Percentiles rank a stretch among this genome's conserved stretches.
Conservation (phyloP, 2,888 invertebrate species). For the Sinohyriopsis cumingii region DNA sequence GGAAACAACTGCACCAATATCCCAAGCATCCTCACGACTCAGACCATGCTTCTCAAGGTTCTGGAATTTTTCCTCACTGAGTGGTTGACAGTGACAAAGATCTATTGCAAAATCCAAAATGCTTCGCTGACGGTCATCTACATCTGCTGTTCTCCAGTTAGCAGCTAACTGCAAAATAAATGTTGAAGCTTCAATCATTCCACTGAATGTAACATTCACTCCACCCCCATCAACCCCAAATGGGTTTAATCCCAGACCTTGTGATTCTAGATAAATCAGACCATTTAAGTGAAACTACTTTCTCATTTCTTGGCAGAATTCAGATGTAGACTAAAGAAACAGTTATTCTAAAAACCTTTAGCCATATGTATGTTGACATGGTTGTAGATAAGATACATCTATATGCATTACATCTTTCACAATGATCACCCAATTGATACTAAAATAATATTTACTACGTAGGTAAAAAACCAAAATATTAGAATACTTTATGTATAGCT, state of each 20-base stretch:
- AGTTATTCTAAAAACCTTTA: too few species aligned
- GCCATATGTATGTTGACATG: too few species aligned
- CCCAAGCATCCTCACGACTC: slow-evolving; percentile 62
- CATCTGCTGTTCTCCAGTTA: slow-evolving; percentile 56
- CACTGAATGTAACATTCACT: neutral
- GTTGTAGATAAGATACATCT: too few species aligned
- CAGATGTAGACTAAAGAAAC: too few species aligned
- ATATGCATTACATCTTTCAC: too few species aligned
- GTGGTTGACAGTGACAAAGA: slow-evolving; percentile 48
- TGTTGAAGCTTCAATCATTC: neutral
- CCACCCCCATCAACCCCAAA: neutral
- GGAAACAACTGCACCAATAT: slow-evolving; percentile 60
- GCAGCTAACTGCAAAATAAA: slow-evolving; percentile 50
- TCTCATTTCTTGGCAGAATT: too few species aligned
- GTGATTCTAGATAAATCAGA: too few species aligned
- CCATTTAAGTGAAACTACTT: too few species aligned
- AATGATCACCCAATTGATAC: too few species aligned
- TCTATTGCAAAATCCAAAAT: slow-evolving; percentile 61
- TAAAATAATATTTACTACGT: too few species aligned
- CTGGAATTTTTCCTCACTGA: slow-evolving; percentile 46
- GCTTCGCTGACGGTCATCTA: slow-evolving; percentile 54
- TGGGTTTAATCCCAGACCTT: neutral
- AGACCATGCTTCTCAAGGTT: slow-evolving; percentile 53
- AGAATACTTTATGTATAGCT: too few species aligned
- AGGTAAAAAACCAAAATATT: too few species aligned